Evolutionary conservation across 92 coral and sea anemone species (phyloP), one percentile per base, ranked within the genome.

Genomic region (Muricea muricata): DNA sequence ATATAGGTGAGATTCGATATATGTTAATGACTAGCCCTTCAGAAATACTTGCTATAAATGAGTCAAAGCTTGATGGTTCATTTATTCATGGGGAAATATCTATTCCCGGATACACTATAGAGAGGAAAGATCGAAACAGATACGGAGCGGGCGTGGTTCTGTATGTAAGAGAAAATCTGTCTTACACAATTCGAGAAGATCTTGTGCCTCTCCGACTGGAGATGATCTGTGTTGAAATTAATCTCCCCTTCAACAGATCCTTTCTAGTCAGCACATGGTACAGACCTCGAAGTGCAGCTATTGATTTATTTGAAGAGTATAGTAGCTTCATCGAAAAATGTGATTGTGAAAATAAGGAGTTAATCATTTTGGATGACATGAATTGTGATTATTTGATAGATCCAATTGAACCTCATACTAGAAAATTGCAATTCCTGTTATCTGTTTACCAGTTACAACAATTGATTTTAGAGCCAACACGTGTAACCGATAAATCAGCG

Each of bases 11-110:
- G 61, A 84, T 84, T 24, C 56, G 75, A 0, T 32, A 23, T 46
- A 17, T 84, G 4, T 75, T 84, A 23, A 21, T 41, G 2, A 25
- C 39, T 14, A 32, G 70, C n/a, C 48, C 81, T 71, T 41, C 80
- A 58, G 90, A 87, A 17, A 60, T 87, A 45, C 86, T 87, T 52
- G 90, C 90, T 20, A 86, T 78, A 3, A 85, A 77, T 35, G 78
- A 85, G 52, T 23, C 65, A 29, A 85, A 85, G 45, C 9, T 50
- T 2, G 63, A 18, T 18, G 15, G 15, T 5, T 24, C 9, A n/a
- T 71, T 68, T 15, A 74, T 75, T 41, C 74, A 81, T 80, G 86
- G 40, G 28, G 81, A 31, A 8, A 28, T 86, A 75, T 65, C 48
- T 45, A 81, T 87, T 18, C 65, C 28, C 29, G 82, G 72, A 34